Conservation (phyloP, 2,113 vertebrate genomes). For the Pteruthius melanotis region DNA sequence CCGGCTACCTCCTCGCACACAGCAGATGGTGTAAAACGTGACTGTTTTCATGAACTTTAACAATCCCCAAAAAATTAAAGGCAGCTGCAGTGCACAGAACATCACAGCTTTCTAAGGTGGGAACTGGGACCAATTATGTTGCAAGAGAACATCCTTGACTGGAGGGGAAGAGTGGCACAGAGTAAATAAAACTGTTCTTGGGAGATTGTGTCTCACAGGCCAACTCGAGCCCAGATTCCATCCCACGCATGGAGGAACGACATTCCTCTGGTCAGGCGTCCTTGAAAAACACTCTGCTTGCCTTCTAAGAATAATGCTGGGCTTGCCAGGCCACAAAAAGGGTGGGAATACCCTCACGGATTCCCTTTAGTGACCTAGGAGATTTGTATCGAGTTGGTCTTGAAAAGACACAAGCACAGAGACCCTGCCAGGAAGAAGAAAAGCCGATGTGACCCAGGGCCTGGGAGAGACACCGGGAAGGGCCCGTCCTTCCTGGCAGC, state of each 20-base stretch:
- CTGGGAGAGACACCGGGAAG: not conserved
- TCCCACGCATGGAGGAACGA: not conserved
- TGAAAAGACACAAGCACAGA: not conserved
- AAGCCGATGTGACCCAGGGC: not conserved
- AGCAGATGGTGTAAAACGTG: constrained; percentile 29
- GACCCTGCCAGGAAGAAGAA: not conserved
- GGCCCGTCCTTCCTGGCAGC: not conserved
- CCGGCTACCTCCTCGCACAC: not conserved
- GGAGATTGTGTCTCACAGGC: constrained; percentile 17
- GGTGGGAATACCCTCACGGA: not conserved
- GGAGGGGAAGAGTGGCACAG: constrained; percentile 22
- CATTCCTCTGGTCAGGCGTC: constrained; percentile 14
- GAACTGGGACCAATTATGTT: constrained; percentile 49
- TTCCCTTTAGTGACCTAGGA: not conserved
- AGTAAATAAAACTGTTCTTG: constrained; percentile 37
- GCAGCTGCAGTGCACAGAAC: constrained; percentile 7
- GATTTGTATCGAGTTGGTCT: rapidly evolving
- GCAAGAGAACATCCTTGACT: constrained; percentile 54
- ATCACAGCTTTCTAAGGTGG: constrained; percentile 25
- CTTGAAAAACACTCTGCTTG: constrained; percentile 18
- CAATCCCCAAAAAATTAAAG: not conserved
- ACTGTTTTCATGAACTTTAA: not conserved
- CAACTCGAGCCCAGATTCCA: not conserved
- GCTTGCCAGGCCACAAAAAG: not conserved
- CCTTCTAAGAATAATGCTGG: constrained; percentile 6